A percentile compares a stretch with the other conserved stretches of the same genome.
phyloP scores from a whole-genome alignment of 2,113 vertebrate species.

The Raja brachyura region DNA sequence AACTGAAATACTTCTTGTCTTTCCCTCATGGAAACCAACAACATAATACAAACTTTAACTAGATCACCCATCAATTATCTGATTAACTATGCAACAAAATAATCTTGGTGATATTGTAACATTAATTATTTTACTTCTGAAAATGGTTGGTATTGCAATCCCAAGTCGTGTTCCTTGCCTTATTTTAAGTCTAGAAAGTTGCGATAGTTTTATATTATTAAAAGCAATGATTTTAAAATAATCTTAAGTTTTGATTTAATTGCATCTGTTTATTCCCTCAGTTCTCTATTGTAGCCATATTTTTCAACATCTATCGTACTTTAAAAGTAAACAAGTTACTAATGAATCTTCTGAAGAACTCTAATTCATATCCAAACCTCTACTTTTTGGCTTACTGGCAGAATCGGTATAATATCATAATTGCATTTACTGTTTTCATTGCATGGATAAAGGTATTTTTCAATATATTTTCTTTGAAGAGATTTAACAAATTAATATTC shows the following conservation, averaged over 20 bases:
- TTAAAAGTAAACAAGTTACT: slow-evolving; percentile 45
- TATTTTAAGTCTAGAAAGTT: neutral
- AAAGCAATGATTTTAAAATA: neutral
- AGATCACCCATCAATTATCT: neutral
- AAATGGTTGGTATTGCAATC: neutral
- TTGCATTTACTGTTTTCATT: slow-evolving; percentile 56
- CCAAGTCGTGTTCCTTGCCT: neutral
- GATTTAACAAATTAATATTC: slow-evolving; percentile 17
- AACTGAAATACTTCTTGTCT: neutral
- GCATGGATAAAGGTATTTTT: slow-evolving; percentile 54
- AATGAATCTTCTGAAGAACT: slow-evolving; percentile 49
- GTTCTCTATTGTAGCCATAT: slow-evolving; percentile 51
- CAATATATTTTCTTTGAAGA: too few species aligned
- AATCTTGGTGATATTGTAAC: neutral
- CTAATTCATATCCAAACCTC: slow-evolving; percentile 49
- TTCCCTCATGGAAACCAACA: neutral
- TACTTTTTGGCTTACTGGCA: slow-evolving; percentile 55
- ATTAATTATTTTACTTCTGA: slow-evolving; percentile 7
- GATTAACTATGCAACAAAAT: neutral
- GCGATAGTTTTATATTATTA: neutral
- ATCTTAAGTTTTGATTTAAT: neutral
- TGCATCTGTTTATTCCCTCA: slow-evolving; percentile 40
- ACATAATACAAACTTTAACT: neutral
- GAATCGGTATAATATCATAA: slow-evolving; percentile 49
- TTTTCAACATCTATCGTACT: slow-evolving; percentile 49